These are phyloP conservation scores for Acanthornis magna DNA, from an alignment of 2,797 vertebrate species.

Conservation along the genomic window DNA sequence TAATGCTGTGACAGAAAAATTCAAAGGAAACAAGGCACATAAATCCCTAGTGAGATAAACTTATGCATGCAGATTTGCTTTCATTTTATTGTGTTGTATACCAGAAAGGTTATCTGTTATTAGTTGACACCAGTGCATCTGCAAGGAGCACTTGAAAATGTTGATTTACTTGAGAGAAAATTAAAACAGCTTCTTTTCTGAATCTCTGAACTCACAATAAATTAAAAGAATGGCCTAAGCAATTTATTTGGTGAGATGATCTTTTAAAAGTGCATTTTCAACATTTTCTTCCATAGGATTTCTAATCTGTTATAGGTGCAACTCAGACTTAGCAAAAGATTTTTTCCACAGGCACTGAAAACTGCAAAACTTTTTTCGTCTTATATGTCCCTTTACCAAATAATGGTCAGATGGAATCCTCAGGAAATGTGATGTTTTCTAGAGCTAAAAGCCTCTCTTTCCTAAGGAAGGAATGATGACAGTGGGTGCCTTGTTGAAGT, in stretches of 20 bases:
- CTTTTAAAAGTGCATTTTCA: constrained; percentile 9
- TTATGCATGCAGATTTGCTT: neutral
- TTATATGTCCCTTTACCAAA: neutral
- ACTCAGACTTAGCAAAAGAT: neutral
- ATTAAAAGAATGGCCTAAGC: neutral
- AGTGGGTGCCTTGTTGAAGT: neutral
- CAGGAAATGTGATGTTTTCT: neutral
- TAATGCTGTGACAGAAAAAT: neutral
- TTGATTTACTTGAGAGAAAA: neutral
- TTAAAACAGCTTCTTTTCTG: neutral
- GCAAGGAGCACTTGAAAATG: neutral
- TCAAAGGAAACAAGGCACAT: neutral
- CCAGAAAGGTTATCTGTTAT: neutral
- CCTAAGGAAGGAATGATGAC: neutral
- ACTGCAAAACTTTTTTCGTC: neutral
- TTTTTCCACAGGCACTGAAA: neutral
- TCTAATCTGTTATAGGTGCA: neutral
- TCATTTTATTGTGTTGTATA: neutral
- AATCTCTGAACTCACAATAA: neutral
- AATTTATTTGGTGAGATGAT: neutral
- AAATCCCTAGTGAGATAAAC: neutral
- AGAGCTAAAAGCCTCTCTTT: neutral
- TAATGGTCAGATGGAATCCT: neutral
- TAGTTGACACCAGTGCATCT: neutral
- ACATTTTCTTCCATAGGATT: neutral